A percentile compares a stretch with the other conserved stretches of the same genome.
Evolutionary conservation across 2,888 invertebrate genomes (phyloP).

Genomic region (Fragum whitleyi): DNA sequence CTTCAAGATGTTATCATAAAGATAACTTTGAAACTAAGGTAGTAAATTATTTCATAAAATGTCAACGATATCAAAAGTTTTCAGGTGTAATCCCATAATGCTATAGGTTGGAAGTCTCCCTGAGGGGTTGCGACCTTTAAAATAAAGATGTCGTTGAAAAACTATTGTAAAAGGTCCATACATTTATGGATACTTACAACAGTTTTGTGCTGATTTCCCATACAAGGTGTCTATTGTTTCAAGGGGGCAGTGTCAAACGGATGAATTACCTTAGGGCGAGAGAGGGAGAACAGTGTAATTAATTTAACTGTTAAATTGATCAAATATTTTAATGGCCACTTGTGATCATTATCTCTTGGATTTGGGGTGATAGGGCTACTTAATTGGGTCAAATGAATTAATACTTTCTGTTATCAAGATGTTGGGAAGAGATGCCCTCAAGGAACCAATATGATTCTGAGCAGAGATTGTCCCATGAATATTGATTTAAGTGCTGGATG

Average conservation of each 20-base stretch:
- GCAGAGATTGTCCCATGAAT: not conserved
- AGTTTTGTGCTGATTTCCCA: too few relatives aligned
- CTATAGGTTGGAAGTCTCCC: slow-evolving; percentile 2
- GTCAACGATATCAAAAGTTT: slow-evolving; percentile 18
- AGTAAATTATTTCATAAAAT: slow-evolving; percentile 33
- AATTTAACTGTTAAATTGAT: slow-evolving; percentile 49
- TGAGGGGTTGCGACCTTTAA: slow-evolving; percentile 19
- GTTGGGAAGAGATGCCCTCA: not conserved
- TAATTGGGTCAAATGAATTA: slow-evolving; percentile 11
- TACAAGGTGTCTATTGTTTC: slow-evolving; percentile 22
- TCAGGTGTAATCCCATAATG: slow-evolving; percentile 22
- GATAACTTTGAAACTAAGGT: slow-evolving; percentile 16
- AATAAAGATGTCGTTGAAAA: too few relatives aligned
- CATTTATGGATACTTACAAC: too few relatives aligned
- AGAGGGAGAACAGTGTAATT: slow-evolving; percentile 15
- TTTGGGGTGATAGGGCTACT: not conserved
- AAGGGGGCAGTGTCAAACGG: not conserved
- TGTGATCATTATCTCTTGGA: slow-evolving; percentile 13
- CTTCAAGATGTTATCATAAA: slow-evolving; percentile 12
- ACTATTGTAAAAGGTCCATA: too few relatives aligned
- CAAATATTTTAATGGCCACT: slow-evolving; percentile 29
- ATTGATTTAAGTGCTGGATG: too few relatives aligned
- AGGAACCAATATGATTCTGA: not conserved
- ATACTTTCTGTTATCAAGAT: not conserved
- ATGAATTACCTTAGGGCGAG: not conserved